phyloP scores from a whole-genome alignment of 2,113 vertebrate species.

The Osmerus mordax region DNA sequence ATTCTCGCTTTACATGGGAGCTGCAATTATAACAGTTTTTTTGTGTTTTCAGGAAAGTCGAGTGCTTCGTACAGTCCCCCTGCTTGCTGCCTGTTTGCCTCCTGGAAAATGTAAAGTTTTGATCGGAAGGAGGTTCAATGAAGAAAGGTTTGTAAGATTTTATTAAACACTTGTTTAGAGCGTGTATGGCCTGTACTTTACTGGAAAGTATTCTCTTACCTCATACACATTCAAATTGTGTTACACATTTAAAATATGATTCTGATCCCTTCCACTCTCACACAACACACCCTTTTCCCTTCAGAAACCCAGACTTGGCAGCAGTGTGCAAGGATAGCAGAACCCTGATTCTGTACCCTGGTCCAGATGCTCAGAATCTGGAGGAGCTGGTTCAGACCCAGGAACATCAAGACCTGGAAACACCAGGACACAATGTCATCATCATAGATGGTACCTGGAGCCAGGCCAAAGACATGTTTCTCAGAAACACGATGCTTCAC shows the following conservation, averaged over 20 bases:
- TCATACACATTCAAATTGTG: neutral
- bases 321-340: slow-evolving; percentile 78
- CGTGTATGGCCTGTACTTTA: neutral
- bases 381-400: slow-evolving; percentile 72
- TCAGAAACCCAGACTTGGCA: slow-evolving; percentile 87
- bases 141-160: slow-evolving; percentile 80
- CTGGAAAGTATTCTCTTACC: neutral
- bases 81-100: slow-evolving; percentile 90
- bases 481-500: slow-evolving; percentile 88
- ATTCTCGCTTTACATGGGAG: neutral
- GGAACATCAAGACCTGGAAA: slow-evolving; percentile 72
- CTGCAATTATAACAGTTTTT: neutral
- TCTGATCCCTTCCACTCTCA: too few relatives aligned
- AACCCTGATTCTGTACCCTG: slow-evolving; percentile 91
- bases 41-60: slow-evolving; percentile 80
- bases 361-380: slow-evolving; percentile 83
- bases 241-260: too few relatives aligned
- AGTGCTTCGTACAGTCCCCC: slow-evolving; percentile 90
- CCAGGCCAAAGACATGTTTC: slow-evolving; percentile 97
- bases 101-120: slow-evolving; percentile 87
- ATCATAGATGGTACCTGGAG: slow-evolving; percentile 98
- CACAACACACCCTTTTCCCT: neutral
- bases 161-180: neutral
- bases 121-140: slow-evolving; percentile 87
- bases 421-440: slow-evolving; percentile 77